Evolutionary conservation across 2,888 invertebrate species (phyloP), one percentile per base, ranked within the genome.

Genomic region (Isoperla grammatica): DNA sequence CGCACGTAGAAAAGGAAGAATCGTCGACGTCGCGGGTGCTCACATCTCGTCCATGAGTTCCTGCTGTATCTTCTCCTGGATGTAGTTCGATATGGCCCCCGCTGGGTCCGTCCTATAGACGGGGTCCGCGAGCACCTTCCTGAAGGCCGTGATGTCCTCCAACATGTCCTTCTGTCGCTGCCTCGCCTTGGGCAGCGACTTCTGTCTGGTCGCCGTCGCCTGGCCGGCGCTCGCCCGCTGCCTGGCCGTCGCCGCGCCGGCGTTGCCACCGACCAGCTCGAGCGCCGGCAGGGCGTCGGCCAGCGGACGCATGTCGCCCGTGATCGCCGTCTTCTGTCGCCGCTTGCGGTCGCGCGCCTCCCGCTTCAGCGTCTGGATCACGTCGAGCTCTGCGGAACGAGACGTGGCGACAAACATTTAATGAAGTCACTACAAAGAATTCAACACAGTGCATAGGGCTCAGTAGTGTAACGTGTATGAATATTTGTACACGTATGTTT

Each of bases 301-400:
- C 2, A 61, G 37, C 12, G 50, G 50, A 15, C 54, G 53, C 61
- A 61, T 61, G 39, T 61, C 61, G 15, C 61, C 57, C 9, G 58
- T 58, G 37, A 61, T 54, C 11, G 58, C 57, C 11, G 58, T 61
- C 35, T 43, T 61, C 22, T 58, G 61, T 4, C 58, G 23, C 20
- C 46, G 50, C 23, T 55, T 54, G 1, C 40, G 22, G 12, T 39
- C 22, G n/a, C 45, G 50, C 43, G 39, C 42, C 23, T 58, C 58
- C 5, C 35, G 53, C n/a, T 23, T 29, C 4, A 29, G 46, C 1
- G 35, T 17, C 23, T 55, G 43, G 13, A 57, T 53, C 43, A 55
- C 48, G 23, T 54, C 45, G 11, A 61, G 22, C 22, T 61, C 61
- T 61, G 46, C 2, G 22, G 23, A 12, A 19, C 8, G 8, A 29